Evolutionary conservation across 2,888 invertebrate genomes (phyloP), one percentile per base, ranked within the genome.

Genomic region (Balanococcus diminutus): DNA sequence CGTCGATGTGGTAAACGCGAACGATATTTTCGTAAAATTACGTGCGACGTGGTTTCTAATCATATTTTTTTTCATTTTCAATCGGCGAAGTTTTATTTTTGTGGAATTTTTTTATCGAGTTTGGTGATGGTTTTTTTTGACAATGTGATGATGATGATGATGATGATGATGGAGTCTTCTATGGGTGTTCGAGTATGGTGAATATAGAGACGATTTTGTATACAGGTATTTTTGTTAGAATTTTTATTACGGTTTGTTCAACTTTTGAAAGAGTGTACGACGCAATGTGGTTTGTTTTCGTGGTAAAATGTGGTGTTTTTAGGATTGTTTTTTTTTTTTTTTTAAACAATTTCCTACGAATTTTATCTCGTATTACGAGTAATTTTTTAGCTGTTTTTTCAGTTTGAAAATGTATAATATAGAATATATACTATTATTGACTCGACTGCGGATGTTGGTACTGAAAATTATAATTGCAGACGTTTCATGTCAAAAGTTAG

Each of bases 41-140:
- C 51, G 19, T 0, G 51, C 19, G 51, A 51, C n/a, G 19, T 4
- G 51, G 42, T 42, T 42, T 36, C 4, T 36, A n/a, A 6, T 36
- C 8, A 36, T 36, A 36, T 36, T 4, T 6, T 42, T 42, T 42
- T 42, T 11, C 2, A 9, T 51, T 19, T 19, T 51, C n/a, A 19
- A 19, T n/a, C 51, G 19, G 51, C 5, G 51, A 51, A 19, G 19
- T 36, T 79, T 79, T 28, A 79, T 28, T 79, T 79, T 39, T 79
- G 6, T n/a, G 19, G 31, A 51, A 51, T 51, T 51, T 79, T 79
- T 36, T 28, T 28, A 28, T 11, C 6, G 25, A n/a, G 16, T 72
- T 31, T 28, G 72, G 72, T 32, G 72, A 72, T 72, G 72, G 56
- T n/a, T 3, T 28, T 79, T 79, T 79, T 51, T 51, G 51, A 28